Conservation (phyloP, 2,797 vertebrate genomes). For the Pseudochromis fuscus region DNA sequence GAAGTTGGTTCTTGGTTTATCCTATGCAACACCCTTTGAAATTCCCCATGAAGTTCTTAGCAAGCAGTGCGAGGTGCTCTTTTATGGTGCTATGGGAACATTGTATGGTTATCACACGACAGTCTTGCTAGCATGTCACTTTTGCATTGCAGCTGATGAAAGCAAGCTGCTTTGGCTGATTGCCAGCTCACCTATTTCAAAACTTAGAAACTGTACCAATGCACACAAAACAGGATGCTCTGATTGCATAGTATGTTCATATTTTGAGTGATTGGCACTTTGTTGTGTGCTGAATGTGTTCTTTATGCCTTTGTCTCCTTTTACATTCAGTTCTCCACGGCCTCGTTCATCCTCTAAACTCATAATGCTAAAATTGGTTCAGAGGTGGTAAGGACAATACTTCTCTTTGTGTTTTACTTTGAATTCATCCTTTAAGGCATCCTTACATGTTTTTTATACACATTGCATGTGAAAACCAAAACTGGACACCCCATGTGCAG, state of each 20-base stretch:
- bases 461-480: conserved; percentile 79
- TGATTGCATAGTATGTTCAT: conserved; percentile 59
- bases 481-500: conserved; percentile 67
- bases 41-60: conserved; percentile 44
- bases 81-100: conserved; percentile 84
- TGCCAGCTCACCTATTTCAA: conserved; percentile 55
- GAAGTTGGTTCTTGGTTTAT: conserved; percentile 25
- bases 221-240: conserved; percentile 33
- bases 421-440: conserved; percentile 76
- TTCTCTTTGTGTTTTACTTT: conserved; percentile 81
- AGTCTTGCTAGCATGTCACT: conserved; percentile 46
- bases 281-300: conserved; percentile 80
- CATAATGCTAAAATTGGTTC: conserved; percentile 93
- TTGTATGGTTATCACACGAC: conserved; percentile 73
- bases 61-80: conserved; percentile 87
- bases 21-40: conserved; percentile 21
- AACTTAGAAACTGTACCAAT: conserved; percentile 40
- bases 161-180: conserved; percentile 69
- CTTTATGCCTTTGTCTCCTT: conserved; percentile 86
- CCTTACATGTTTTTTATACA: conserved; percentile 59
- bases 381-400: conserved; percentile 91
- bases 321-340: conserved; percentile 91
- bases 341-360: conserved; percentile 92
- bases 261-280: conserved; percentile 67
- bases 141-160: conserved; percentile 40